Evolutionary conservation across 2,797 vertebrate species (phyloP), one percentile per base, ranked within the genome.

Genomic region (Siniperca obscura): DNA sequence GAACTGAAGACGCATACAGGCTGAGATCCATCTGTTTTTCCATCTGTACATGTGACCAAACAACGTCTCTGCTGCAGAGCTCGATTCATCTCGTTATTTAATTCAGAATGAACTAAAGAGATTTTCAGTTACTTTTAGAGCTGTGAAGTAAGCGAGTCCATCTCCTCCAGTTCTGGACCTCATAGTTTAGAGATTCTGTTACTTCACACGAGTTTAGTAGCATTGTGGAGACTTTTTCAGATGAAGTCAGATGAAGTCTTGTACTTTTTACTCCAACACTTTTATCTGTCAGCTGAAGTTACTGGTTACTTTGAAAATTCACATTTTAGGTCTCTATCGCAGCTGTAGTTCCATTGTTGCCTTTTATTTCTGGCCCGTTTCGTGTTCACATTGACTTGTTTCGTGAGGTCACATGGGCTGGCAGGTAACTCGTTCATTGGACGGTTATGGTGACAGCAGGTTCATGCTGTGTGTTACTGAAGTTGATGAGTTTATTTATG

Each of bases 21-120:
- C 48, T 53, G 59, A 52, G 55, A 48, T 40, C 52, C 17, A 48
- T 80, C 79, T 84, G 84, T n/a, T 74, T 40, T 2, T 66, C 76
- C 78, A 36, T 81, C 75, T 61, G 68, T 7, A 36, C 30, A 19
- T 40, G 36, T 59, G 60, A 65, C 44, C 7, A 25, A 48, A 55
- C 65, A 17, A 12, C 12, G 1, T 19, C 34, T 56, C 59, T 22
- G 34, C 70, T 38, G 16, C 42, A 60, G 59, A n/a, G 55, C 73
- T 57, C 4, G 42, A 56, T 25, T 46, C 61, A 8, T 7, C 17
- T 67, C 22, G 19, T 71, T 13, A 11, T 44, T 30, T 65, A 14
- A 62, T 19, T 3, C 50, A 10, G 50, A 40, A 40, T 7, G 30
- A 30, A 30, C 30, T 30, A 30, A 30, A 30, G 30, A 30, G 30